Percentiles rank a stretch among this genome's conserved stretches.
phyloP scores from a whole-genome alignment of 2,797 vertebrate genomes.

The Falco berigora region DNA sequence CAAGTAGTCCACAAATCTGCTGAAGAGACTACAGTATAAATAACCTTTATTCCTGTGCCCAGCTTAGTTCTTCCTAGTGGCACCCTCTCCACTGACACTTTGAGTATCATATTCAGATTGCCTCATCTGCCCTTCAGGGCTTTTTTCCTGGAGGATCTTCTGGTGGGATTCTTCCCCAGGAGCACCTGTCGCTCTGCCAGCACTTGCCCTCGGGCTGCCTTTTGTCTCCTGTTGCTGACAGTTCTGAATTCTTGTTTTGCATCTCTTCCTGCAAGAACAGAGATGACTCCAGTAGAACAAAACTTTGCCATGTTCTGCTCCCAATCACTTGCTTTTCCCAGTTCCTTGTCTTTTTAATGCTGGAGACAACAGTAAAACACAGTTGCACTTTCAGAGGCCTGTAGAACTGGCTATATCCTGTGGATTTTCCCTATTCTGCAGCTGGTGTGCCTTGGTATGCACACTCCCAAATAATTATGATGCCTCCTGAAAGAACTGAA shows the following conservation, averaged over 20 bases:
- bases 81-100: background rate
- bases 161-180: background rate
- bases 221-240: slow-evolving; percentile 8
- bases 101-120: background rate
- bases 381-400: background rate
- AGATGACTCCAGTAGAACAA: background rate
- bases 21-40: background rate
- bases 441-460: background rate
- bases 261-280: background rate
- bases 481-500: background rate
- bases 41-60: background rate
- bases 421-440: background rate
- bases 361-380: background rate
- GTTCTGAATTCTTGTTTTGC: background rate
- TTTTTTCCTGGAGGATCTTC: background rate
- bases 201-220: background rate
- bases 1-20: background rate
- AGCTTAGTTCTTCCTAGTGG: background rate
- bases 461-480: background rate
- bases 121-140: background rate
- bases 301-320: background rate
- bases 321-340: background rate
- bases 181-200: background rate
- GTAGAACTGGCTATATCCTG: background rate
- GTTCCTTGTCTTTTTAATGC: background rate